Conservation (phyloP, 1,140 invertebrate genomes). For the Paraescarpia echinospica region DNA sequence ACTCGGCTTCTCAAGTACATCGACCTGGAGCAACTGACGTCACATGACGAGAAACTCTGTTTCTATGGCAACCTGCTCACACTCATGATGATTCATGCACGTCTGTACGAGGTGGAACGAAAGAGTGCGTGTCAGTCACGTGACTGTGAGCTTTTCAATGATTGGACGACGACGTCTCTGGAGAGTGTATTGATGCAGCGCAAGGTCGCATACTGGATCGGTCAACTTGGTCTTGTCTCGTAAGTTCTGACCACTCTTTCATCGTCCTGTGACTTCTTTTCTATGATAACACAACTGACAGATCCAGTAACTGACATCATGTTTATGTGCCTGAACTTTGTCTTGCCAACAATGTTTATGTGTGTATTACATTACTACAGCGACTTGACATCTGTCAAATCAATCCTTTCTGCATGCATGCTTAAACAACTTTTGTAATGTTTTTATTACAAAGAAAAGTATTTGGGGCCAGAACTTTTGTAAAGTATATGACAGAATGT, state of each 20-base stretch:
- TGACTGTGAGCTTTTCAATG: not conserved
- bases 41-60: slow-evolving; percentile 41
- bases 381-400: no score
- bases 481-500: no score
- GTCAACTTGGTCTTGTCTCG: slow-evolving; percentile 44
- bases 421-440: no score
- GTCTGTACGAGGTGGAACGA: slow-evolving; percentile 33
- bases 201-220: slow-evolving; percentile 44
- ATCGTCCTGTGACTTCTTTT: slow-evolving; percentile 7
- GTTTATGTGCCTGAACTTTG: no score
- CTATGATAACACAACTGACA: not conserved
- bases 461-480: no score
- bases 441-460: no score
- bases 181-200: slow-evolving; percentile 21
- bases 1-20: slow-evolving; percentile 34
- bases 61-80: slow-evolving; percentile 54
- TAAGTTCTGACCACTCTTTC: not conserved
- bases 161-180: not conserved
- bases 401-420: no score
- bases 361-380: no score
- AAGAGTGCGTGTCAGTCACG: not conserved
- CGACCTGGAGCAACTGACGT: slow-evolving; percentile 40
- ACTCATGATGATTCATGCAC: slow-evolving; percentile 49
- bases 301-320: no score
- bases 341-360: no score